A percentile compares a stretch with the other conserved stretches of the same genome.
These are phyloP conservation scores for Hecatera dysodea DNA, from an alignment of 2,888 invertebrate species.

Conservation along the genomic window DNA sequence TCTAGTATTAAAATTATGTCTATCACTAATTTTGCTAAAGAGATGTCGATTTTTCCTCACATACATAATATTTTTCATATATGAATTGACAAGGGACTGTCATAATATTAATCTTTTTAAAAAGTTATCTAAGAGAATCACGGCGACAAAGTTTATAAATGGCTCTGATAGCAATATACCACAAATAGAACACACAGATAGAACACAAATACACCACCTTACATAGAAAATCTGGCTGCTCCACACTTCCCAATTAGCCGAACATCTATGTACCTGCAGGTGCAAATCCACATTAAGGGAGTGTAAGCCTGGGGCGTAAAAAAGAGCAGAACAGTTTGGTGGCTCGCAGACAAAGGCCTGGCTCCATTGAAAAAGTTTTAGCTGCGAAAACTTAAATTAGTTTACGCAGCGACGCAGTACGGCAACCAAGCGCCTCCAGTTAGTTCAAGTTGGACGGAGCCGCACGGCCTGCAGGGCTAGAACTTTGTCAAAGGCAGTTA, in stretches of 20 bases:
- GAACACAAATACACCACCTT: neutral
- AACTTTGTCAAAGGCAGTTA: constrained; percentile 57
- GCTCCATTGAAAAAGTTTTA: constrained; percentile 79
- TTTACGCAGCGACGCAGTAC: constrained; percentile 67
- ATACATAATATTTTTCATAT: too few relatives aligned
- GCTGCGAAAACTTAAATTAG: constrained; percentile 79
- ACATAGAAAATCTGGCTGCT: neutral
- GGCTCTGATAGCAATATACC: too few relatives aligned
- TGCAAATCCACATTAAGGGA: constrained; percentile 7
- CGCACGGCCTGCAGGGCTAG: constrained; percentile 32
- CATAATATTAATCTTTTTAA: too few relatives aligned
- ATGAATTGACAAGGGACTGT: too few relatives aligned
- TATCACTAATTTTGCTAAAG: too few relatives aligned
- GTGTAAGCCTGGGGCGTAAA: constrained; percentile 4
- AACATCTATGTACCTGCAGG: constrained; percentile 14
- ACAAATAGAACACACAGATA: too few relatives aligned
- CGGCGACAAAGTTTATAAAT: too few relatives aligned
- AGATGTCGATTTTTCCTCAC: too few relatives aligned
- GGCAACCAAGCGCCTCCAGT: constrained; percentile 47
- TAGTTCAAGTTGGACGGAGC: constrained; percentile 34
- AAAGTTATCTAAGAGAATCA: too few relatives aligned
- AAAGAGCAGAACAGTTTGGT: constrained; percentile 26
- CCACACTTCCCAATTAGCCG: neutral
- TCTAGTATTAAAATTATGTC: too few relatives aligned
- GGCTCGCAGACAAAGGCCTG: constrained; percentile 55